Conservation (phyloP, 2,797 vertebrate species). For the Pogonophryne albipinna region DNA sequence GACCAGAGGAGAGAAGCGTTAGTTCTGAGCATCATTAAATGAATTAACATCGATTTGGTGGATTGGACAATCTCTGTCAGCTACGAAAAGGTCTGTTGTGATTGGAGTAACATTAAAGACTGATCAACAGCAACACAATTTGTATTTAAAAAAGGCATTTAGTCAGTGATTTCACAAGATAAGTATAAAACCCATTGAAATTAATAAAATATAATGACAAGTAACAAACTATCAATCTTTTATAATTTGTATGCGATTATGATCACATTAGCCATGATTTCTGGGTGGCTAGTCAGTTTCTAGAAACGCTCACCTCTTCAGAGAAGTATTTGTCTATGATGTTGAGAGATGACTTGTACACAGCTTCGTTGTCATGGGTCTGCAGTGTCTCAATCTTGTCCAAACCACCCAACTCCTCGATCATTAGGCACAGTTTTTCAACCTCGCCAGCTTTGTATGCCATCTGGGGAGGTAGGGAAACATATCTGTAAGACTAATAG, state of each 20-base stretch:
- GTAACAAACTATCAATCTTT: background rate
- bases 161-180: background rate
- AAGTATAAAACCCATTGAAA: background rate
- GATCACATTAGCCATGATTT: background rate
- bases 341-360: conserved; percentile 89
- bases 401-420: conserved; percentile 92
- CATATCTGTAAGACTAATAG: background rate
- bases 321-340: conserved; percentile 95
- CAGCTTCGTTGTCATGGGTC: conserved; percentile 90
- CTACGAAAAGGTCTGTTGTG: background rate
- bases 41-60: background rate
- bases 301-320: conserved; percentile 84
- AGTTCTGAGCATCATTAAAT: conserved; percentile 23
- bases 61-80: background rate
- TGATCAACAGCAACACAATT: background rate
- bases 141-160: background rate
- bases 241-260: background rate
- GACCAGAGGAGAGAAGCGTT: conserved; percentile 14
- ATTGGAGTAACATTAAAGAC: background rate
- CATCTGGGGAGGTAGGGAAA: conserved; percentile 78
- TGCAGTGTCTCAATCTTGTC: conserved; percentile 94
- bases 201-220: background rate
- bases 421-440: conserved; percentile 91
- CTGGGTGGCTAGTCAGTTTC: background rate
- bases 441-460: conserved; percentile 89